Conservation (phyloP, 2,113 vertebrate species). For the Terrapene triunguis region DNA sequence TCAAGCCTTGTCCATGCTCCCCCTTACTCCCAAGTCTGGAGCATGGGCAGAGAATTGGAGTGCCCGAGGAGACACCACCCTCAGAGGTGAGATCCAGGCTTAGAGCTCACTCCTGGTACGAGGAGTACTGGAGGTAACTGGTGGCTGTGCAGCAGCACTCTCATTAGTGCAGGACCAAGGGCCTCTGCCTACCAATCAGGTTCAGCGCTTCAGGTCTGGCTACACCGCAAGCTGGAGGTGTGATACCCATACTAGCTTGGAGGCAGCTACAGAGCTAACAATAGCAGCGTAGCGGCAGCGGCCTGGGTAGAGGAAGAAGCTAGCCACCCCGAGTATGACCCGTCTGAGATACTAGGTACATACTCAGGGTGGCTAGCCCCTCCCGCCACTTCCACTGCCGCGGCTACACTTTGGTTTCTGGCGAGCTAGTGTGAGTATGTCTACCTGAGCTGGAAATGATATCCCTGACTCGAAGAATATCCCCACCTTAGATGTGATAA, state of each 20-base stretch:
- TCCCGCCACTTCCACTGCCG: not conserved
- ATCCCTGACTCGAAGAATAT: not conserved
- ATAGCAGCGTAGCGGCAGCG: no score
- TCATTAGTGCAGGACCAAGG: not conserved
- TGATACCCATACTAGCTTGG: not conserved
- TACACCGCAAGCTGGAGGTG: not conserved
- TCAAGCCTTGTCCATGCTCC: not conserved
- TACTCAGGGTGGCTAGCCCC: not conserved
- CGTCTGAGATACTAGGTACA: not conserved
- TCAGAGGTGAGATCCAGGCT: not conserved
- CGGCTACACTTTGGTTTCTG: not conserved
- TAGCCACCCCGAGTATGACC: not conserved
- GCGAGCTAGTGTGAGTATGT: not conserved
- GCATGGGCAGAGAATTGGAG: not conserved
- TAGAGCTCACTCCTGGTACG: not conserved
- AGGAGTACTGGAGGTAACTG: not conserved
- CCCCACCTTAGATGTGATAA: no score
- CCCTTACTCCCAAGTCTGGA: not conserved
- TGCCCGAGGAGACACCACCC: not conserved
- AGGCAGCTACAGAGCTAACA: not conserved
- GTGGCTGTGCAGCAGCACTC: not conserved
- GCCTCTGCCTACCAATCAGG: not conserved
- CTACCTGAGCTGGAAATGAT: not conserved
- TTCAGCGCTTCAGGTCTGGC: no score
- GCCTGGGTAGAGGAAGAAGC: not conserved